Percentiles rank a stretch among this genome's conserved stretches.
Evolutionary conservation across 2,113 vertebrate species (phyloP).

Genomic region (Cavia porcellus): DNA sequence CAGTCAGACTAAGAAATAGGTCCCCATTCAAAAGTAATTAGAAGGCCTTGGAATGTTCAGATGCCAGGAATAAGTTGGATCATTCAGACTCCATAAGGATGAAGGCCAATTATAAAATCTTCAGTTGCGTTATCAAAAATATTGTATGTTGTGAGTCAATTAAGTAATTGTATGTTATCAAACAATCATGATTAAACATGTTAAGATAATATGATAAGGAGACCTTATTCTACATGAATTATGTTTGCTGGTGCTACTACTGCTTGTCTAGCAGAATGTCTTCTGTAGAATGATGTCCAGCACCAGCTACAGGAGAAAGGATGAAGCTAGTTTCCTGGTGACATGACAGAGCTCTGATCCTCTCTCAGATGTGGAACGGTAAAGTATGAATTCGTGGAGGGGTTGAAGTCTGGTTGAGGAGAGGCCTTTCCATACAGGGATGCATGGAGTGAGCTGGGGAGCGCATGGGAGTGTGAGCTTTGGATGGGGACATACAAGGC

Average conservation of each 20-base stretch:
- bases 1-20: background rate
- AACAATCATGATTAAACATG: background rate
- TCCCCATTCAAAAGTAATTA: background rate
- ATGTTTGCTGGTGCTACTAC: background rate
- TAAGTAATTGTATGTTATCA: background rate
- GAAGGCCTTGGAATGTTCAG: background rate
- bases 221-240: conserved; percentile 12
- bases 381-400: background rate
- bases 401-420: background rate
- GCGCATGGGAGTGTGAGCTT: rapidly evolving
- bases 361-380: background rate
- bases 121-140: background rate
- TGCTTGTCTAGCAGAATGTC: background rate
- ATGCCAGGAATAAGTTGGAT: background rate
- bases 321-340: background rate
- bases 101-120: background rate
- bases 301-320: background rate
- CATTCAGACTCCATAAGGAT: background rate
- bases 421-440: background rate
- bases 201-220: background rate
- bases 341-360: background rate
- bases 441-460: background rate
- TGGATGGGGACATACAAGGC: background rate
- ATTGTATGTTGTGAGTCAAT: background rate
- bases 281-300: background rate